Evolutionary conservation across 2,797 vertebrate species (phyloP).

Genomic region (Margarornis squamiger): DNA sequence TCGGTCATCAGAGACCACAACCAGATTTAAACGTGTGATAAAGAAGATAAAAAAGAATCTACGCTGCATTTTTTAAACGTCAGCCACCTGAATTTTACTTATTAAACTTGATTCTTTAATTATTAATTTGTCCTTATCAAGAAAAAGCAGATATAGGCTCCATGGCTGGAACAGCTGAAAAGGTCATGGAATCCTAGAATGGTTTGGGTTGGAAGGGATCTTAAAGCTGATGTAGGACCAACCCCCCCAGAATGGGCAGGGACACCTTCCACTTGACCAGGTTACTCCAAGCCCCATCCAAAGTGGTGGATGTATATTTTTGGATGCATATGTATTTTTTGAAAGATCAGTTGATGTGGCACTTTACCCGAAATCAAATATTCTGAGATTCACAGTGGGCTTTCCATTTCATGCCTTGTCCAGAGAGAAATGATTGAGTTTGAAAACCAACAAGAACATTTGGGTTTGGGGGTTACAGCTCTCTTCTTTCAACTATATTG

Average conservation of each 20-base stretch:
- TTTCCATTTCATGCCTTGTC: not conserved
- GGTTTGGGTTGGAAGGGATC: not conserved
- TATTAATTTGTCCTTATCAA: not conserved
- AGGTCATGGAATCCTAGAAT: not conserved
- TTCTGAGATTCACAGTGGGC: not conserved
- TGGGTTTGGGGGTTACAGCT: not conserved
- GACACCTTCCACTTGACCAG: not conserved
- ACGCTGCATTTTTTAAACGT: not conserved
- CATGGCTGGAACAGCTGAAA: not conserved
- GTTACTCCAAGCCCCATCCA: not conserved
- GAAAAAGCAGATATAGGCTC: not conserved
- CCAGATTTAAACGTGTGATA: not conserved
- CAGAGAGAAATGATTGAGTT: not conserved
- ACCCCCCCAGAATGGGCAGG: not conserved
- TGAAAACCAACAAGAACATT: not conserved
- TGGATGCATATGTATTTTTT: not conserved
- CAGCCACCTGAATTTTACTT: not conserved
- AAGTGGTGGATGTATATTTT: not conserved
- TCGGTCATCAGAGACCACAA: not conserved
- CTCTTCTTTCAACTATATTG: not conserved
- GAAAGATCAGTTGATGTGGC: not conserved
- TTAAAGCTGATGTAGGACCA: not conserved
- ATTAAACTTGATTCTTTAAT: not conserved
- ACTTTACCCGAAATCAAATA: not conserved
- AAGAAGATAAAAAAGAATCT: not conserved